phyloP scores from a whole-genome alignment of 2,797 vertebrate species.

The Scolopax rusticola region DNA sequence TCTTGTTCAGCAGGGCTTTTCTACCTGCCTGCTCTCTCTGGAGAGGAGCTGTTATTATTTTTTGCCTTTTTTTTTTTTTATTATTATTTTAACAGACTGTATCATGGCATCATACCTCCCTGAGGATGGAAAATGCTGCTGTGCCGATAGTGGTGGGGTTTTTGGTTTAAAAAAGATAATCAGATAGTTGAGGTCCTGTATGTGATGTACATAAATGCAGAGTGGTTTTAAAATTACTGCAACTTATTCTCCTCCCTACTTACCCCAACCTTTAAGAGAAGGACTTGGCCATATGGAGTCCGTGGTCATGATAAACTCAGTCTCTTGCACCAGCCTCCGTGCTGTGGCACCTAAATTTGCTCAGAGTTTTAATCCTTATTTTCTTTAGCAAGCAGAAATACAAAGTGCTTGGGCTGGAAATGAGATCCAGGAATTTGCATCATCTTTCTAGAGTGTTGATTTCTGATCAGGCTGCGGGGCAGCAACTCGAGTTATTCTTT shows the following conservation, averaged over 20 bases:
- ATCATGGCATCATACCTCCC: neutral
- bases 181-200: fast-evolving
- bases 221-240: neutral
- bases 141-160: neutral
- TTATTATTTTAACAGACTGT: neutral
- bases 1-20: neutral
- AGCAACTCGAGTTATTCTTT: fast-evolving
- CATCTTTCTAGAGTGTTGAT: neutral
- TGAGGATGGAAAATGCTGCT: neutral
- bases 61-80: neutral
- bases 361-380: neutral
- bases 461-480: neutral
- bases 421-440: neutral
- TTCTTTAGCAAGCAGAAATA: neutral
- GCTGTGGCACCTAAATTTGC: neutral
- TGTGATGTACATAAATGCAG: neutral
- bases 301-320: neutral
- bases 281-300: fast-evolving
- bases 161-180: neutral
- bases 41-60: neutral
- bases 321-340: neutral
- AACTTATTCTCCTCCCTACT: neutral
- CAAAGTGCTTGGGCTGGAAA: neutral
- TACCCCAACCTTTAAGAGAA: neutral
- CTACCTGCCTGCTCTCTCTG: neutral